Percentiles rank a stretch among this genome's conserved stretches.
Conservation (phyloP, 1,140 invertebrate species). For the Homalodisca vitripennis region DNA sequence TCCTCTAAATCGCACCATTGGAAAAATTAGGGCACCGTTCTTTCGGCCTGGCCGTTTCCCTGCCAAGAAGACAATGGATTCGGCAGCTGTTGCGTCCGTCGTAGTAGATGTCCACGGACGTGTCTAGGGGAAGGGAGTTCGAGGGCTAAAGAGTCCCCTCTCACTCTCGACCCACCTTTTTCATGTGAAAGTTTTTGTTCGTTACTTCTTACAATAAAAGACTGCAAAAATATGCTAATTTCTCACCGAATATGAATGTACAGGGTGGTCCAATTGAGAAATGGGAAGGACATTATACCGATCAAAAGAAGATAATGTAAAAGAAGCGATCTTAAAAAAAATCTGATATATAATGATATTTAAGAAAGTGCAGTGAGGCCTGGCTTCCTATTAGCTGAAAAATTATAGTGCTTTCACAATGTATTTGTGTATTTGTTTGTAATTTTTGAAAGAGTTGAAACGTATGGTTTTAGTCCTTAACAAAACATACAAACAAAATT, state of each 20-base stretch:
- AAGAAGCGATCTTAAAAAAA: neutral
- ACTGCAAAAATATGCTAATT: too few species aligned
- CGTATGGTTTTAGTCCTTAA: too few species aligned
- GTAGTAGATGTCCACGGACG: neutral
- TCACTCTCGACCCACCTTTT: neutral
- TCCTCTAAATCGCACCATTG: neutral
- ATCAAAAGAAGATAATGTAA: neutral
- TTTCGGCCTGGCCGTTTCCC: neutral
- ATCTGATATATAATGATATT: neutral
- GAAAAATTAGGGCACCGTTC: neutral
- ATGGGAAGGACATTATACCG: too few species aligned
- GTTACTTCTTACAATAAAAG: neutral
- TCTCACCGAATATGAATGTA: too few species aligned
- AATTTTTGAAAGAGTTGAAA: too few species aligned
- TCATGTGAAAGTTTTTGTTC: neutral
- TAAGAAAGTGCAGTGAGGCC: neutral
- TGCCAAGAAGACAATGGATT: too few species aligned
- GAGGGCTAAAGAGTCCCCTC: neutral
- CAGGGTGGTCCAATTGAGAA: too few species aligned
- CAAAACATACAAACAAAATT: too few species aligned
- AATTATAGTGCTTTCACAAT: constrained; percentile 18
- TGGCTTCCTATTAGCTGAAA: neutral
- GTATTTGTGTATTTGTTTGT: constrained; percentile 18
- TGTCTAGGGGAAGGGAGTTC: neutral
- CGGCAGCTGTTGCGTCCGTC: neutral